Evolutionary conservation across 2,113 vertebrate species (phyloP).

Genomic region (Gallinago jamesoni): DNA sequence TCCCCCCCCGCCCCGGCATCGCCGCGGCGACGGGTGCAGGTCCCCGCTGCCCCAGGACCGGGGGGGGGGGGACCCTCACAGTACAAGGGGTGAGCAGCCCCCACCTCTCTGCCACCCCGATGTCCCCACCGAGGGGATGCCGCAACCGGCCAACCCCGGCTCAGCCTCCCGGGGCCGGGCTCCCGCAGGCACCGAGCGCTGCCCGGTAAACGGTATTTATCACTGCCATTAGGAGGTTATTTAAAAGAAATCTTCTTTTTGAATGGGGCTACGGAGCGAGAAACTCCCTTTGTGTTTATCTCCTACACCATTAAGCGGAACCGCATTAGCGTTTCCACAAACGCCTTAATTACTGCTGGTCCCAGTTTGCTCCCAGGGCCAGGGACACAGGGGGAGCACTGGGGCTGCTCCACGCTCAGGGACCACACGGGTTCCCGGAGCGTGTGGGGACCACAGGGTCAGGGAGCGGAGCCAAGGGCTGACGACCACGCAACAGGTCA

Average conservation of each 20-base stretch:
- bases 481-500: fast-evolving
- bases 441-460: fast-evolving
- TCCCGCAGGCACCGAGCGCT: fast-evolving
- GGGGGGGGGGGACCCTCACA: neutral
- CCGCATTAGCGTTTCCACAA: neutral
- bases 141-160: fast-evolving
- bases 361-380: neutral
- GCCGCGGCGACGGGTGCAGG: neutral
- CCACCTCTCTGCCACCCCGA: neutral
- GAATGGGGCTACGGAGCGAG: neutral
- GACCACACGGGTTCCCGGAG: neutral
- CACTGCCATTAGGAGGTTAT: neutral
- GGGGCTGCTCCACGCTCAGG: fast-evolving
- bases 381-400: fast-evolving
- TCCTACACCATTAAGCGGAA: neutral
- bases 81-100: neutral
- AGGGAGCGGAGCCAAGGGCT: fast-evolving
- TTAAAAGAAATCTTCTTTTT: neutral
- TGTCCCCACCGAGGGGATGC: neutral
- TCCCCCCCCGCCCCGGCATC: neutral
- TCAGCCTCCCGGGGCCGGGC: neutral
- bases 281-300: neutral
- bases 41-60: neutral
- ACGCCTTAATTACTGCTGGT: neutral
- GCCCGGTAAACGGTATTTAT: neutral